Evolutionary conservation across 2,888 invertebrate genomes (phyloP), one percentile per base, ranked within the genome.

Genomic region (Tortrix viridana): DNA sequence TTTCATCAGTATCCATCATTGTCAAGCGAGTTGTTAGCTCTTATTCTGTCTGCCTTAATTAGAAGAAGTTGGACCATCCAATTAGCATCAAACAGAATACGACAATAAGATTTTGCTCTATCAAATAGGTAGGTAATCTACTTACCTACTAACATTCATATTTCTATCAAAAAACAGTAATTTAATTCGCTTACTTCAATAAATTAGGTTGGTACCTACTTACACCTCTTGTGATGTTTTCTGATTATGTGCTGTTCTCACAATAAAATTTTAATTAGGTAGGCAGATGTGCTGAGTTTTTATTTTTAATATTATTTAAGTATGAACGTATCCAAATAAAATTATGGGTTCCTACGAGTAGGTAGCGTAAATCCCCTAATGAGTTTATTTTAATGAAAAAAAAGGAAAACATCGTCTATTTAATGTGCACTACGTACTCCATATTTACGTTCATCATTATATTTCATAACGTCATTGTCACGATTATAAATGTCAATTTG

Each of bases 1-100:
- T 63, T 43, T 43, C 26, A 20, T 52, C 46, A 18, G 41, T 53
- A 48, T 58, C 52, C 57, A 63, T 58, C 63, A 63, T 58, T 63
- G 57, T 63, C 57, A 52, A 47, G 53, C 52, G 52, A 57, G 41
- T 53, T 47, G 46, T 37, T 60, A 23, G 22, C n/a, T 18, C 52
- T 55, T 46, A 62, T 47, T 41, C 53, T 48, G 52, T 14, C 18
- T 14, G 47, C 53, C 23, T 52, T 57, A 53, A 57, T 58, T 63
- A 57, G 46, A 47, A 20, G 20, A 55, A 20, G 6, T 38, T 50
- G 20, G 23, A 41, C 46, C 32, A 48, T 63, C 63, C 53, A 53
- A 58, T 63, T 63, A 63, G 46, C 18, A 37, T 16, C 16, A 19
- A 32, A 52, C 47, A 41, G 19, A 57, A 53, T 53, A 53, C 4